These are phyloP conservation scores for Trachelus stipa DNA, from an alignment of 2,888 invertebrate genomes.

Conservation along the genomic window DNA sequence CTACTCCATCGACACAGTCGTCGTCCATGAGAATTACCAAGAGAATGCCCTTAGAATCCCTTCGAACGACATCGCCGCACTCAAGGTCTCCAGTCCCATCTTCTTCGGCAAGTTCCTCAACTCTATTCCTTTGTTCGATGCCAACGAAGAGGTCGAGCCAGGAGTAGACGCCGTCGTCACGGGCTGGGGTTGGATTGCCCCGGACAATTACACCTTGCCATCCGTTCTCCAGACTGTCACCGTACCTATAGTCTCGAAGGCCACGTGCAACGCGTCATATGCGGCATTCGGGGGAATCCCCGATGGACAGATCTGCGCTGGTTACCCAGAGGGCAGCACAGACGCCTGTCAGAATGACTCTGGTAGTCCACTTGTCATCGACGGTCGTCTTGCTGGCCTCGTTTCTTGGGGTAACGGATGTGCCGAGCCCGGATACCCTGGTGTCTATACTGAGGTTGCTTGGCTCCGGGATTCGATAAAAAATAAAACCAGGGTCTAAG, in stretches of 20 bases:
- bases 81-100: constrained; percentile 68
- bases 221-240: constrained; percentile 67
- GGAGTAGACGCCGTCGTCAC: constrained; percentile 5
- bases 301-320: constrained; percentile 72
- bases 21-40: constrained; percentile 70
- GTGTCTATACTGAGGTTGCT: no score
- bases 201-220: constrained; percentile 27
- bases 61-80: constrained; percentile 59
- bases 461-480: no score
- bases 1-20: constrained; percentile 66
- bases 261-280: constrained; percentile 63
- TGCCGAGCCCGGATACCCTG: no score
- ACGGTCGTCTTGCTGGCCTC: no score
- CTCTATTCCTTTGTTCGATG: constrained; percentile 65
- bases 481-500: no score
- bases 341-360: no score
- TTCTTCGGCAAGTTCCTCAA: constrained; percentile 65
- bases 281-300: constrained; percentile 43
- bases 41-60: no score
- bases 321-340: constrained; percentile 46
- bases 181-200: constrained; percentile 30
- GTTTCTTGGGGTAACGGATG: no score
- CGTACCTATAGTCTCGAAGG: constrained; percentile 69
- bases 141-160: constrained; percentile 28
- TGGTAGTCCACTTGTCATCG: constrained; percentile 20